Evolutionary conservation across 2,888 invertebrate species (phyloP).

Genomic region (Galerucella calmariensis): DNA sequence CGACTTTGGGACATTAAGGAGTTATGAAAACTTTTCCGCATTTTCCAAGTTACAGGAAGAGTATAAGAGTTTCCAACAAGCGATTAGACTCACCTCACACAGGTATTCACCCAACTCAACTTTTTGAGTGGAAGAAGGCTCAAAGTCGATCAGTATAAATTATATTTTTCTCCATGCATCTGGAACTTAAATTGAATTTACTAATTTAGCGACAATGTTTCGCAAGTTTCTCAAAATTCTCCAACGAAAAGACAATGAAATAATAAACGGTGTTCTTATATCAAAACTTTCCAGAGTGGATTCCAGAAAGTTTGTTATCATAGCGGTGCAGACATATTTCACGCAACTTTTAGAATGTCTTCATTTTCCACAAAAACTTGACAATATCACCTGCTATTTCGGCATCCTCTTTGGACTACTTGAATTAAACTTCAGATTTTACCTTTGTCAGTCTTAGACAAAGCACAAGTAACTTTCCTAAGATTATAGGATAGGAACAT

Average conservation of each 20-base stretch:
- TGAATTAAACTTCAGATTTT: too few relatives aligned
- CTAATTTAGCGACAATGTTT: constrained; percentile 49
- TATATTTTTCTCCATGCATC: constrained; percentile 36
- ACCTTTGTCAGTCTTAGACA: too few relatives aligned
- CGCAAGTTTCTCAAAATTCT: constrained; percentile 46
- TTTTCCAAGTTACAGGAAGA: constrained; percentile 24
- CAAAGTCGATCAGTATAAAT: constrained; percentile 42
- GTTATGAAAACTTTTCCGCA: constrained; percentile 24
- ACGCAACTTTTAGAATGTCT: constrained; percentile 48
- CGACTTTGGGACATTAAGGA: constrained; percentile 26
- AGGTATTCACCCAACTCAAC: constrained; percentile 29
- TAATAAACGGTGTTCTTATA: constrained; percentile 50
- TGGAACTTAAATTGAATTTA: constrained; percentile 50
- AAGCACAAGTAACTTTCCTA: too few relatives aligned
- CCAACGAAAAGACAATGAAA: constrained; percentile 47
- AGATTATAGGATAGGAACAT: too few relatives aligned
- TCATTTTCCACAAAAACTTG: constrained; percentile 45
- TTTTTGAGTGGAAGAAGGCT: constrained; percentile 31
- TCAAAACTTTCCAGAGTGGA: constrained; percentile 42
- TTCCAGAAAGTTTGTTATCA: too few relatives aligned
- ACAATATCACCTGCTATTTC: constrained; percentile 44
- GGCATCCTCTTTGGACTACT: too few relatives aligned
- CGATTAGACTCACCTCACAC: constrained; percentile 36
- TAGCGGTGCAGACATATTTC: too few relatives aligned
- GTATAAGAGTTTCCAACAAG: constrained; percentile 32